Evolutionary conservation across 2,888 invertebrate genomes (phyloP), one percentile per base, ranked within the genome.

Genomic region (Arge pagana): DNA sequence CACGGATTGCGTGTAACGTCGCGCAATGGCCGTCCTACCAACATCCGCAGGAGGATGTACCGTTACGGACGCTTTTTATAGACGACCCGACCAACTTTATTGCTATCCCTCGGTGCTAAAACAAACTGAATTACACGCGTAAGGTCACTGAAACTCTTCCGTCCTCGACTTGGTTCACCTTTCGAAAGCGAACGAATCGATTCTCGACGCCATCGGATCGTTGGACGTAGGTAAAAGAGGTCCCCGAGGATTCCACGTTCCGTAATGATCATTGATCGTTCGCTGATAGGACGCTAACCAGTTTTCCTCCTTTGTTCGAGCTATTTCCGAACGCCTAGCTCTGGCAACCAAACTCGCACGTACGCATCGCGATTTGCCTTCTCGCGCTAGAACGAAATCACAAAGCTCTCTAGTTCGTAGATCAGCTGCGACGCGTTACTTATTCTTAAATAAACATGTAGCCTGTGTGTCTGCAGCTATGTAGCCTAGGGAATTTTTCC

Each of bases 41-140:
- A 21, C 42, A 30, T 42, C 28, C 42, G 30, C 11, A 42, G 42
- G 42, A 30, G 42, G 30, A 30, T 42, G 30, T 30, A 42, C 30
- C 31, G 42, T 42, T 48, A 24, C 48, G 21, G 31, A 11, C 48
- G 48, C 28, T 59, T 62, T 67, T 67, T 65, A 61, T 53, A 48
- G 55, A 42, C 53, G 54, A 50, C 52, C 39, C 57, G 50, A 39
- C 28, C 51, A 48, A 60, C 56, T 71, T 71, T 71, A 72, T 62
- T 65, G 59, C 62, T 63, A 64, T 65, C 63, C 66, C 61, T 52
- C 58, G 66, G 62, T 61, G 68, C 67, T 68, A 66, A 67, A 71
- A 66, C 68, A 62, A 56, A 59, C 61, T 62, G 66, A 71, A 71
- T 69, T 70, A 70, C 68, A 62, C 48, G n/a, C n/a, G 58, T 53